Conservation (phyloP, 2,797 vertebrate genomes). For the Lutra lutra region DNA sequence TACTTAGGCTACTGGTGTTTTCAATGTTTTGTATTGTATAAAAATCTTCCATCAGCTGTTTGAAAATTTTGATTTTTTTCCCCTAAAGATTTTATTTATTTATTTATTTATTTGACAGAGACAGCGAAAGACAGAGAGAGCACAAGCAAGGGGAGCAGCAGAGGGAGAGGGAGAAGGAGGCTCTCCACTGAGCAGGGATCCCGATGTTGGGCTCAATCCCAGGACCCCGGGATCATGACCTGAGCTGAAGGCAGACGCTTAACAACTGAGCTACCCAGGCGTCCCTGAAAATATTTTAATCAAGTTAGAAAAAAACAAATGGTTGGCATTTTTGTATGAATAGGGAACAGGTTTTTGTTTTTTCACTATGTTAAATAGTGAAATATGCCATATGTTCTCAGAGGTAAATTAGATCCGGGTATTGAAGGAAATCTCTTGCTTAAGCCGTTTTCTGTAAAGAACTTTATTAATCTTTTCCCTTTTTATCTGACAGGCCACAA, state of each 20-base stretch:
- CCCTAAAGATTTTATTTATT: too few relatives aligned
- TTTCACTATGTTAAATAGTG: background rate
- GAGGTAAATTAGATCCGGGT: background rate
- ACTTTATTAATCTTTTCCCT: background rate
- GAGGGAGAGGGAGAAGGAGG: too few relatives aligned
- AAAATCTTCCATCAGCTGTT: background rate
- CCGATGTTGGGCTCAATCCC: too few relatives aligned
- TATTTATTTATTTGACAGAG: too few relatives aligned
- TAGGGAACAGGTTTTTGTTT: background rate
- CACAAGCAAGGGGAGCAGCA: too few relatives aligned
- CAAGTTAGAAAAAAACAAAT: background rate
- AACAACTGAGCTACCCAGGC: too few relatives aligned
- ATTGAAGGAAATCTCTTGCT: background rate
- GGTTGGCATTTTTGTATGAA: slow-evolving; percentile 4
- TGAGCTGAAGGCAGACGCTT: too few relatives aligned
- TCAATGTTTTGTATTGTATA: background rate
- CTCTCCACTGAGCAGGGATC: too few relatives aligned
- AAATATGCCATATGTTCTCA: slow-evolving; percentile 8
- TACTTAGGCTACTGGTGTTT: background rate
- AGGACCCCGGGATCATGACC: too few relatives aligned
- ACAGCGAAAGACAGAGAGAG: too few relatives aligned
- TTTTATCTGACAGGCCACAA: background rate
- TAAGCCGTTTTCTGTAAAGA: background rate
- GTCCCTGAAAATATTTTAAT: slow-evolving; percentile 17
- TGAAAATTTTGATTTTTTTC: background rate